Evolutionary conservation across 2,113 vertebrate species (phyloP), one percentile per base, ranked within the genome.

Genomic region (Rynchops niger): DNA sequence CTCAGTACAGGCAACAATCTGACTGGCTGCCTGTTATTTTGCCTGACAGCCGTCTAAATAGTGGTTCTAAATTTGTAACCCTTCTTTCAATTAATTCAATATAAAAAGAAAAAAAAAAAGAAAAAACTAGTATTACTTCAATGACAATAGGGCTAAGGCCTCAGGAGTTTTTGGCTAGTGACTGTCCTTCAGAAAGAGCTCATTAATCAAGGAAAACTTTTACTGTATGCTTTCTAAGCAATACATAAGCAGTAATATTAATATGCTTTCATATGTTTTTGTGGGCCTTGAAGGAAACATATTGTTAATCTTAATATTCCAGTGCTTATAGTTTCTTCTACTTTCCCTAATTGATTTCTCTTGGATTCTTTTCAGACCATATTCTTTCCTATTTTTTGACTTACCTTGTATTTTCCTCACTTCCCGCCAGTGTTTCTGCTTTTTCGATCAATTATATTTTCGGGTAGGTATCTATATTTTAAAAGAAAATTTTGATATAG

Each of bases 271-370:
- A 43, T 72, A 59, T 85, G 6, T 0, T 58, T 72, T 47, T 89
- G 38, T 55, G 30, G 29, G 17, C 69, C 83, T 96, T 95, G 73
- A 96, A 87, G 82, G 53, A 94, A 94, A 80, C 95, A 92, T 88
- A 80, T 71, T 86, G 55, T 88, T 95, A 93, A 58, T 12, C 10
- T 71, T 55, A 79, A 49, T 80, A 82, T 88, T 77, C 32, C 17
- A 32, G 30, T 19, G 4, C 25, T 61, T 82, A 27, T 49, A 58
- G 23, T n/a, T 69, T 82, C 34, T 69, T 83, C 6, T 34, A 36
- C 5, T 34, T 50, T 32, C 16, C 4, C 5, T 59, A 63, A n/a
- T 5, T 66, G 38, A 84, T 94, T 97, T 61, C 16, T 47, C 42
- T 74, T 74, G 27, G 53, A 43, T 78, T 72, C 58, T 91, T 89